These are phyloP conservation scores for Beaufortia kweichowensis DNA, from an alignment of 2,113 vertebrate species.

Conservation along the genomic window DNA sequence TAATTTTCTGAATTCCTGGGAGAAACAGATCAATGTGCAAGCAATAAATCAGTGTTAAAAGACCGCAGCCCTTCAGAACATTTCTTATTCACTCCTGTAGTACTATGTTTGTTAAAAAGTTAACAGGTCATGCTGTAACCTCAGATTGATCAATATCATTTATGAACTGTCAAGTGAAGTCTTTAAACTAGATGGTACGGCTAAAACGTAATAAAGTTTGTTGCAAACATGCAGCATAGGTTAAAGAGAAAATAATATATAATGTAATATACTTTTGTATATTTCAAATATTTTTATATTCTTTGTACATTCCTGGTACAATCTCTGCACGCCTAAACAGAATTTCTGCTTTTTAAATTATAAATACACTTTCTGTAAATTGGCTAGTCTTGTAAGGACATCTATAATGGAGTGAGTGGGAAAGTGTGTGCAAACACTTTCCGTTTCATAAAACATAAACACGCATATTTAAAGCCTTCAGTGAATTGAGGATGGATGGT, in stretches of 20 bases:
- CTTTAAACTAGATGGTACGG: too few species aligned
- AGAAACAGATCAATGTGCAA: not conserved
- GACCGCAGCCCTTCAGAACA: not conserved
- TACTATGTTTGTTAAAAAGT: not conserved
- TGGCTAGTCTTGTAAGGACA: too few species aligned
- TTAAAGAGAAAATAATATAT: too few species aligned
- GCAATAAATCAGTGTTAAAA: not conserved
- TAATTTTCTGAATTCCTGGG: conserved; percentile 18
- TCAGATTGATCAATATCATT: not conserved
- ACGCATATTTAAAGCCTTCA: conserved; percentile 32
- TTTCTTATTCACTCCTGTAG: not conserved
- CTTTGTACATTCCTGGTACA: too few species aligned
- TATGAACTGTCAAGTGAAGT: too few species aligned
- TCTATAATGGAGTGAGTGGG: not conserved
- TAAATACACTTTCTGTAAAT: too few species aligned
- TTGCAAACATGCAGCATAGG: too few species aligned
- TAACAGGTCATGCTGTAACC: not conserved
- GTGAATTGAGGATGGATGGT: conserved; percentile 16
- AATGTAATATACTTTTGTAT: too few species aligned
- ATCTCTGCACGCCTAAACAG: too few species aligned
- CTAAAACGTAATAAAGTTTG: too few species aligned
- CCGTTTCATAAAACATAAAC: conserved; percentile 12
- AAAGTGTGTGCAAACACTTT: conserved; percentile 1
- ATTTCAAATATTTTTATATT: too few species aligned
- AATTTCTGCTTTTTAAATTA: too few species aligned